Conservation (phyloP, 2,797 vertebrate genomes). For the Phaenicophaeus curvirostris region DNA sequence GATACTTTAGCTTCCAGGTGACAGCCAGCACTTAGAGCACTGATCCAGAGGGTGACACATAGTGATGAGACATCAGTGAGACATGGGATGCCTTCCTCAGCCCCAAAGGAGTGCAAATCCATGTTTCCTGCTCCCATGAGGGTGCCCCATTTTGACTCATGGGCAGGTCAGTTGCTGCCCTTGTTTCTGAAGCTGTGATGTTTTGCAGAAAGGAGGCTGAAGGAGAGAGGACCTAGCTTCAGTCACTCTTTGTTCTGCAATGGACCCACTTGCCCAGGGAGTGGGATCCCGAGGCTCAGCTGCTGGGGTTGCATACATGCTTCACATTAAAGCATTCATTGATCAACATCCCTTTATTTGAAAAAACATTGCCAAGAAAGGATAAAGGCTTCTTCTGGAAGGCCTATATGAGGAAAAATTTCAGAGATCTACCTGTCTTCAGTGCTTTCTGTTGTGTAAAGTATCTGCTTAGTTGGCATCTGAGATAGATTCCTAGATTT, state of each 20-base stretch:
- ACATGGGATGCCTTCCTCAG: background rate
- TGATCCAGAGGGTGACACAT: background rate
- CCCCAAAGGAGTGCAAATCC: background rate
- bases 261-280: rapidly evolving
- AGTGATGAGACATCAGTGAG: background rate
- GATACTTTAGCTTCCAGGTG: background rate
- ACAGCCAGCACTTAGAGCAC: background rate
- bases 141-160: too few relatives aligned
- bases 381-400: background rate
- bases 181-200: too few relatives aligned
- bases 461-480: background rate
- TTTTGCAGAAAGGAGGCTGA: too few relatives aligned
- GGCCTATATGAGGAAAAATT: background rate
- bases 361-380: background rate
- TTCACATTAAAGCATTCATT: background rate
- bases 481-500: background rate
- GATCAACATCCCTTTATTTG: background rate
- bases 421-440: background rate
- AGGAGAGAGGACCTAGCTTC: too few relatives aligned
- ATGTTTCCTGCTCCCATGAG: background rate
- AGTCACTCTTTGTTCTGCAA: rapidly evolving
- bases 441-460: background rate
- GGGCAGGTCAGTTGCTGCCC: too few relatives aligned
- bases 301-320: rapidly evolving
- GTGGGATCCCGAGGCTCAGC: background rate